phyloP scores from a whole-genome alignment of 2,888 invertebrate genomes.

The Agriotes lineatus region DNA sequence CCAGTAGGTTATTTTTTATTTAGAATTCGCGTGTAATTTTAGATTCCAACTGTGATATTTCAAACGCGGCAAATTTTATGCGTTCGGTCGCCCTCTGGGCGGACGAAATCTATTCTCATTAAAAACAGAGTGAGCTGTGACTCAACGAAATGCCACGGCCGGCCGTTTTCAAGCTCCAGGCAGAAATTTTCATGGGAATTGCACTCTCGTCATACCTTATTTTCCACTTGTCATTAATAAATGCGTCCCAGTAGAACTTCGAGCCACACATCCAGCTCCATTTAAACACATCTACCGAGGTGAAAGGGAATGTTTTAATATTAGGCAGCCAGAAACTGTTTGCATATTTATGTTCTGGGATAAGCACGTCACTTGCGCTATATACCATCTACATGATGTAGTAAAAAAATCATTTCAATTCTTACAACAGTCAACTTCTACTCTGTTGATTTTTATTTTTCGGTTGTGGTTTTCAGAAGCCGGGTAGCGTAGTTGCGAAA shows the following conservation, averaged over 20 bases:
- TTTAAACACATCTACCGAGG: conserved; percentile 1
- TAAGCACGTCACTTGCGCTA: too few species aligned
- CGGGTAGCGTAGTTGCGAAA: too few species aligned
- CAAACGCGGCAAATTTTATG: background rate
- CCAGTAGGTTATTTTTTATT: background rate
- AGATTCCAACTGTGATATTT: background rate
- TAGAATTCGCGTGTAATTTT: background rate
- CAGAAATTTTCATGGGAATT: background rate
- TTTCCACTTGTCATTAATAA: conserved; percentile 9
- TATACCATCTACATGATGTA: too few species aligned
- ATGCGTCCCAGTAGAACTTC: background rate
- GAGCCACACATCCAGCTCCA: background rate
- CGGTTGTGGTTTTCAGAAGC: too few species aligned
- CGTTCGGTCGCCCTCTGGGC: background rate
- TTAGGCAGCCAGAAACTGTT: background rate
- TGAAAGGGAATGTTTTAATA: conserved; percentile 9
- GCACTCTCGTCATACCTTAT: background rate
- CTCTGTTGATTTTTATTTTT: too few species aligned
- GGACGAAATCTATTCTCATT: conserved; percentile 8
- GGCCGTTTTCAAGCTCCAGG: background rate
- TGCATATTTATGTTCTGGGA: conserved; percentile 6
- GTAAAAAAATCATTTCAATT: too few species aligned
- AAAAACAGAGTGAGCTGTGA: background rate
- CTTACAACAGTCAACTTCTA: too few species aligned
- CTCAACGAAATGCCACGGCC: background rate